Conservation (phyloP, 2,888 invertebrate genomes). For the Copidosoma aretas region DNA sequence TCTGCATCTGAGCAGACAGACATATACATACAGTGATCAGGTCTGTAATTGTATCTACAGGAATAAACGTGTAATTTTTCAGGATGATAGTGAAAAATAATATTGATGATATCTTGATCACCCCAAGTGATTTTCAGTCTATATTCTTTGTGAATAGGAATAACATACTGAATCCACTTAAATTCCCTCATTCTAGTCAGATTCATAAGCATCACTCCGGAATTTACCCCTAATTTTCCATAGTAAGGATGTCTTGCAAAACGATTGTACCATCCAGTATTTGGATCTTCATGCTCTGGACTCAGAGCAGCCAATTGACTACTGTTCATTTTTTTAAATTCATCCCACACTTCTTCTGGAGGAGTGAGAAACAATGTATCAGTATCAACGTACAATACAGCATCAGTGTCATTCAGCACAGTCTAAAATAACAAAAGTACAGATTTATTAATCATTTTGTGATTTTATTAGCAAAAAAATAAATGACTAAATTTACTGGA, state of each 20-base stretch:
- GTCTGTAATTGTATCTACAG: constrained; percentile 90
- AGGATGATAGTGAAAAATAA: constrained; percentile 85
- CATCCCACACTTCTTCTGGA: constrained; percentile 81
- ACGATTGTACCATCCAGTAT: constrained; percentile 93
- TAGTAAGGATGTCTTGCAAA: constrained; percentile 96
- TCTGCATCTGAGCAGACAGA: constrained; percentile 81
- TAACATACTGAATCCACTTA: constrained; percentile 83
- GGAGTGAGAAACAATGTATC: constrained; percentile 89
- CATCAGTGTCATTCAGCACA: constrained; percentile 78
- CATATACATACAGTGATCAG: constrained; percentile 96
- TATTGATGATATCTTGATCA: constrained; percentile 95
- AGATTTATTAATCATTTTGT: not conserved
- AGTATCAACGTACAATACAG: constrained; percentile 90
- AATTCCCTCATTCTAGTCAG: constrained; percentile 87
- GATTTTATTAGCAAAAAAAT: not conserved
- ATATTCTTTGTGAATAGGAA: constrained; percentile 85
- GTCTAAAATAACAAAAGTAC: constrained; percentile 67
- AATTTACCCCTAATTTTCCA: constrained; percentile 89
- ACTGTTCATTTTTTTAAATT: constrained; percentile 81
- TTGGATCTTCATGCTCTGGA: constrained; percentile 90
- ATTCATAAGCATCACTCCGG: constrained; percentile 98
- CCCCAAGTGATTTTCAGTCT: constrained; percentile 91
- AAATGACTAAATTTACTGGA: constrained; percentile 72
- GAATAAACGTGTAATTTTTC: constrained; percentile 80
- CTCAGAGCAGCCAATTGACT: constrained; percentile 87